phyloP scores from a whole-genome alignment of 1,140 invertebrate species.

The Branchinecta lindahli region DNA sequence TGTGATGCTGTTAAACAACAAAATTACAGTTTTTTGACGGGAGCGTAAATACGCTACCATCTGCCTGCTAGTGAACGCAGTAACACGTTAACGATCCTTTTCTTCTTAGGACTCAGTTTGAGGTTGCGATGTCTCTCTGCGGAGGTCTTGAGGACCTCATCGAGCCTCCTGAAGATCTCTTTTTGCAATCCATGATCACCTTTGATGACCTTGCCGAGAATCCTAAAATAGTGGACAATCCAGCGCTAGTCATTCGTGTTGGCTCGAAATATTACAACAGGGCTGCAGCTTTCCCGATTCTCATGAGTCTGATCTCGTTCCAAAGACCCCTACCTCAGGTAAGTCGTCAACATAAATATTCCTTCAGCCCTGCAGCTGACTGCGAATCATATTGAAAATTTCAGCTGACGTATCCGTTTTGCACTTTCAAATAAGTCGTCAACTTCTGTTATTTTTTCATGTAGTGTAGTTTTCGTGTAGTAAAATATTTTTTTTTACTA shows the following conservation, averaged over 20 bases:
- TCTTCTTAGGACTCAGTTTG: too few relatives aligned
- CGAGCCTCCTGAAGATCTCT: conserved; percentile 45
- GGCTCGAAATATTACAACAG: conserved; percentile 77
- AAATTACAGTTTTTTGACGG: too few relatives aligned
- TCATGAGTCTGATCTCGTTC: conserved; percentile 67
- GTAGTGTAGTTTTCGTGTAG: too few relatives aligned
- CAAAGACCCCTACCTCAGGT: conserved; percentile 54
- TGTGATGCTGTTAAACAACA: too few relatives aligned
- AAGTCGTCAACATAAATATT: not conserved
- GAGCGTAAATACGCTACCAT: too few relatives aligned
- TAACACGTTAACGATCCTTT: too few relatives aligned
- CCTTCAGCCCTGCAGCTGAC: not conserved
- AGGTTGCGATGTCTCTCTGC: conserved; percentile 52
- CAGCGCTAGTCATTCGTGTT: conserved; percentile 71
- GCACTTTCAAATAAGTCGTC: conserved; percentile 23
- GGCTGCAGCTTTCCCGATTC: conserved; percentile 66
- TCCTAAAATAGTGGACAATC: conserved; percentile 58
- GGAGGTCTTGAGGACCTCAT: conserved; percentile 47
- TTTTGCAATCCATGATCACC: conserved; percentile 54
- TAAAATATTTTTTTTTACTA: too few relatives aligned
- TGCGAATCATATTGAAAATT: not conserved
- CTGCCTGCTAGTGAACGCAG: too few relatives aligned
- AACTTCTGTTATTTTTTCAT: not conserved
- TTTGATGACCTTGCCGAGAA: conserved; percentile 70
- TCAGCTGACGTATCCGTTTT: too few relatives aligned